Evolutionary conservation across 2,113 vertebrate species (phyloP), one percentile per base, ranked within the genome.

Genomic region (Rousettus leschenaultii): DNA sequence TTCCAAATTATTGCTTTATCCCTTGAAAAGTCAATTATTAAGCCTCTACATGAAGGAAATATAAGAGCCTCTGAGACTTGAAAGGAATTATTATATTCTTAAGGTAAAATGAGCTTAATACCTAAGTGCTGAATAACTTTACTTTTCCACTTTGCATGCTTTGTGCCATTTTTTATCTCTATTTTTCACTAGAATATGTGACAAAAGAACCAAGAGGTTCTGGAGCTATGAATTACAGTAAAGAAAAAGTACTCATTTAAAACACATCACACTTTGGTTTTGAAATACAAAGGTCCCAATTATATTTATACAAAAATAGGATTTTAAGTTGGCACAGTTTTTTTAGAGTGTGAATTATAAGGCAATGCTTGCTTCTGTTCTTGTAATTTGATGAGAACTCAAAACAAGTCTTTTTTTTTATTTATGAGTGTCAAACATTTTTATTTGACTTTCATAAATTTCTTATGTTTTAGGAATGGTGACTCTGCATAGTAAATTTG

Each of bases 381-480:
- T 83, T 80, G 66, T 61, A 93, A 79, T 85, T 65, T 86, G 6
- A 65, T 61, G 43, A 35, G 1, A 51, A 89, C 1, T 11, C 4
- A 88, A 57, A 8, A 26, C 6, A 48, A 79, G 18, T 21, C 51
- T 6, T 96, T 91, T n/a, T 45, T 82, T 65, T 0, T 33, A 94
- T 95, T 97, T 82, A 26, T 89, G 48, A 73, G 9, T 38, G 73
- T 86, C 86, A 82, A 79, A 97, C 22, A 2, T 0, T 48, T 97
- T 85, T 71, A 92, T 97, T 97, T 98, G 30, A 70, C 74, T 97
- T 97, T 95, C 53, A 91, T 97, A 95, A 19, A 94, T 96, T 88
- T 96, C 35, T 91, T 90, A 13, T 92, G 2, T 59, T 63, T 95
- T 92, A 94, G 6, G 93, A 97, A 86, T 75, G 74, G 9, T 35